Conservation (phyloP, 2,888 invertebrate species). For the Anaspis maculata region DNA sequence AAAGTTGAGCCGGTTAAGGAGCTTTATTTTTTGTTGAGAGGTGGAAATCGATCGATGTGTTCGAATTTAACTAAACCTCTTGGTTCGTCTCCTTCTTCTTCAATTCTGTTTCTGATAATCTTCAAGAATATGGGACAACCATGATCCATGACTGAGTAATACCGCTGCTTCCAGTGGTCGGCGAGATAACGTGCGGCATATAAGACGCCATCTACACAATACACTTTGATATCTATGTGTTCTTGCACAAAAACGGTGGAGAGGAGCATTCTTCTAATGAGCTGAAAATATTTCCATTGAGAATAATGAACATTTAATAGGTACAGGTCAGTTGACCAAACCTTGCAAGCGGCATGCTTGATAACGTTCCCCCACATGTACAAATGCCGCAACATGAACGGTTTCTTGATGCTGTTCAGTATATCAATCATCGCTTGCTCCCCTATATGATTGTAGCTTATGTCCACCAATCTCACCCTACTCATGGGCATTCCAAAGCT, state of each 20-base stretch:
- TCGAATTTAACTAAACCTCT: slow-evolving; percentile 27
- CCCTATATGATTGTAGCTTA: slow-evolving; percentile 49
- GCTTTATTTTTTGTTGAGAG: slow-evolving; percentile 3
- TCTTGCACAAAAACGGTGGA: slow-evolving; percentile 39
- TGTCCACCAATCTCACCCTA: slow-evolving; percentile 49
- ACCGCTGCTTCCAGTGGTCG: slow-evolving; percentile 46
- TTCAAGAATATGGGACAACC: slow-evolving; percentile 35
- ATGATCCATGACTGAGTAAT: slow-evolving; percentile 48
- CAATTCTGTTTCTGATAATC: slow-evolving; percentile 31
- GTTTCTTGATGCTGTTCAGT: slow-evolving; percentile 50
- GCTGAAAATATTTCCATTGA: slow-evolving; percentile 33
- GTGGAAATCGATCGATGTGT: slow-evolving; percentile 30
- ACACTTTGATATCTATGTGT: slow-evolving; percentile 42
- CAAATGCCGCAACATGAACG: slow-evolving; percentile 37
- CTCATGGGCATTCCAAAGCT: slow-evolving; percentile 51
- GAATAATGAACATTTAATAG: no score
- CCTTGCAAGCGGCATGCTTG: slow-evolving; percentile 26
- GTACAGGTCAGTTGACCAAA: no score
- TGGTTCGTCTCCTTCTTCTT: slow-evolving; percentile 23
- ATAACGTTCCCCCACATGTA: slow-evolving; percentile 43
- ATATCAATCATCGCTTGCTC: slow-evolving; percentile 48
- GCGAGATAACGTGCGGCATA: slow-evolving; percentile 40
- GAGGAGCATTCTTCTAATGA: slow-evolving; percentile 38
- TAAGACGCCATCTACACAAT: slow-evolving; percentile 35
- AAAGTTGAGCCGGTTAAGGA: slow-evolving; percentile 5